A percentile compares a stretch with the other conserved stretches of the same genome.
phyloP scores from a whole-genome alignment of 92 coral and sea anemone species.

The Palythoa caribaeorum region DNA sequence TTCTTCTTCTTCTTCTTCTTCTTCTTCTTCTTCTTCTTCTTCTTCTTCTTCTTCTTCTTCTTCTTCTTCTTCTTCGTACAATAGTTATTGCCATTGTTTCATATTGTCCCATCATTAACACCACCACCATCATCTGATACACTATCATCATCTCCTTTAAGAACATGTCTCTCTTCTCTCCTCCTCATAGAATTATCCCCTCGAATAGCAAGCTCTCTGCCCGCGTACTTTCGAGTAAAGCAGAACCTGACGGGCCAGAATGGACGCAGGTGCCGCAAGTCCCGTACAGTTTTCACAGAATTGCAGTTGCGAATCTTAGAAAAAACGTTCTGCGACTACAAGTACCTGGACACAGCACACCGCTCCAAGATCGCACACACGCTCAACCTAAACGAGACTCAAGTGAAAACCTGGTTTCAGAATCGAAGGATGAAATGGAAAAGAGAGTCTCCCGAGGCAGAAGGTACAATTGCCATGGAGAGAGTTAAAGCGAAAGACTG shows the following conservation, averaged over 20 bases:
- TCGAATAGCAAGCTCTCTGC: conserved; percentile 15
- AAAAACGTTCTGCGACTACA: conserved; percentile 39
- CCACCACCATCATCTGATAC: not conserved
- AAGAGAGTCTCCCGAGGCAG: conserved; percentile 10
- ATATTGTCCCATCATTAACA: not conserved
- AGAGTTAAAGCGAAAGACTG: conserved; percentile 31
- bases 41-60: not conserved
- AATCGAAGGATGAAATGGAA: conserved; percentile 50
- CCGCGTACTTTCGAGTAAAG: conserved; percentile 41
- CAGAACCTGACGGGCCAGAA: conserved; percentile 9
- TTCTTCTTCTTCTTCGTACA: not conserved
- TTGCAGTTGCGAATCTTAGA: conserved; percentile 40
- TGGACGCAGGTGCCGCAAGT: conserved; percentile 43
- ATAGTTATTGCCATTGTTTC: no score
- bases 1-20: no score
- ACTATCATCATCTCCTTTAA: not conserved
- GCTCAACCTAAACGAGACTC: conserved; percentile 34
- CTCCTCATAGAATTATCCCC: conserved; percentile 18
- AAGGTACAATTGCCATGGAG: conserved; percentile 11
- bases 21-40: no score
- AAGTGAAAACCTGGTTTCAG: conserved; percentile 49
- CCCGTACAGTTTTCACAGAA: conserved; percentile 46
- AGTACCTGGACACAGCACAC: conserved; percentile 40
- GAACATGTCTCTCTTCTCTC: not conserved
- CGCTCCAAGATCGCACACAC: conserved; percentile 46